Conservation (phyloP, 2,797 vertebrate species). For the Gymnothorax javanicus region DNA sequence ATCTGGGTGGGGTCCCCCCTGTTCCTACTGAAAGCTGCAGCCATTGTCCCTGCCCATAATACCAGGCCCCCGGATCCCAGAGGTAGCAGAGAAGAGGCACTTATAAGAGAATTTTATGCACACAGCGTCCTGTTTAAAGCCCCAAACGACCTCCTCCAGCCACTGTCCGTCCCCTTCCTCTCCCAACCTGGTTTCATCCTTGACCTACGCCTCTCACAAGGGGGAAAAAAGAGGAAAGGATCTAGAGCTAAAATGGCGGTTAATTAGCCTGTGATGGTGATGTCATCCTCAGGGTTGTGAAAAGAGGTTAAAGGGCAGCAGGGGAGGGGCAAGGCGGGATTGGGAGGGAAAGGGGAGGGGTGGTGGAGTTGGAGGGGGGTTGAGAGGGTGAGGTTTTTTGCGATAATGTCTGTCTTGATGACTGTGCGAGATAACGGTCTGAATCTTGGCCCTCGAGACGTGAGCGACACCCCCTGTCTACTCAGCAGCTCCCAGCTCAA, state of each 20-base stretch:
- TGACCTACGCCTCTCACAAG: slow-evolving; percentile 31
- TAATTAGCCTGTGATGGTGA: slow-evolving; percentile 55
- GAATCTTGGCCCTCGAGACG: neutral
- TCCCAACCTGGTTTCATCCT: neutral
- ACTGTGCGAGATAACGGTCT: slow-evolving; percentile 9
- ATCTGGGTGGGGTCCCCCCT: slow-evolving; percentile 33
- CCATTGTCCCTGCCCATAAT: slow-evolving; percentile 27
- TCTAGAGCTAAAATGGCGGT: slow-evolving; percentile 50
- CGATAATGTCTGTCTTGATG: slow-evolving; percentile 13
- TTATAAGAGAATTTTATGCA: neutral
- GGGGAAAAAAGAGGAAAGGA: slow-evolving; percentile 37
- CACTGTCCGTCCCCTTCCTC: neutral
- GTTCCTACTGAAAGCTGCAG: slow-evolving; percentile 30
- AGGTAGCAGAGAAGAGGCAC: neutral
- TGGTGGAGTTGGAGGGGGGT: neutral
- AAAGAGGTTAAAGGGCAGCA: slow-evolving; percentile 45
- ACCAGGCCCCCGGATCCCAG: slow-evolving; percentile 19
- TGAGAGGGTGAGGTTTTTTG: neutral
- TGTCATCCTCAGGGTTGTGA: slow-evolving; percentile 54
- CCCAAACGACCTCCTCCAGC: neutral
- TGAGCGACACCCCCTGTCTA: neutral
- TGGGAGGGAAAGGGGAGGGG: neutral
- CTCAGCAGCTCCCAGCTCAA: neutral
- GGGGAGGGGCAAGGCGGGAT: slow-evolving; percentile 24
- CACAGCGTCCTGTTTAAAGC: no score